phyloP scores from a whole-genome alignment of 2,113 vertebrate species.

The Pygoscelis antarcticus region DNA sequence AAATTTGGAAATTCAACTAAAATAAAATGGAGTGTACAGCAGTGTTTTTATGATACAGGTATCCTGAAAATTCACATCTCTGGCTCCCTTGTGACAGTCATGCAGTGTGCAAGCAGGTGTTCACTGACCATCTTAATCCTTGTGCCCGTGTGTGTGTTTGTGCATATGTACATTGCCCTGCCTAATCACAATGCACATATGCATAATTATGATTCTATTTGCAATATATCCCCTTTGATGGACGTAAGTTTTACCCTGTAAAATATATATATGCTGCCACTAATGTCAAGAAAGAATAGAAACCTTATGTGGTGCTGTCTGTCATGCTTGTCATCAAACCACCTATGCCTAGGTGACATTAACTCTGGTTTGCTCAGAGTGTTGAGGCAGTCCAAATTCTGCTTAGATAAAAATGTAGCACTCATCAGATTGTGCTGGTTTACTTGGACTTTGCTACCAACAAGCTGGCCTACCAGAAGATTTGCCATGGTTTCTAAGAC shows the following conservation, averaged over 20 bases:
- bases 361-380: background rate
- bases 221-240: background rate
- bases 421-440: background rate
- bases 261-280: background rate
- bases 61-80: background rate
- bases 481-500: background rate
- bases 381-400: background rate
- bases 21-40: background rate
- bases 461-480: background rate
- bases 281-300: background rate
- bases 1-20: background rate
- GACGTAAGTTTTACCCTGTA: background rate
- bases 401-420: background rate
- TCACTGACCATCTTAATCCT: background rate
- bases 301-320: background rate
- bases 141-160: accelerated
- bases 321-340: background rate
- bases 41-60: background rate
- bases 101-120: background rate
- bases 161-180: background rate
- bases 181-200: background rate
- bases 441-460: background rate
- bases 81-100: background rate
- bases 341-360: background rate
- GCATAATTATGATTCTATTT: background rate